phyloP scores from a whole-genome alignment of 2,888 invertebrate species.

The Girardia tigrina region DNA sequence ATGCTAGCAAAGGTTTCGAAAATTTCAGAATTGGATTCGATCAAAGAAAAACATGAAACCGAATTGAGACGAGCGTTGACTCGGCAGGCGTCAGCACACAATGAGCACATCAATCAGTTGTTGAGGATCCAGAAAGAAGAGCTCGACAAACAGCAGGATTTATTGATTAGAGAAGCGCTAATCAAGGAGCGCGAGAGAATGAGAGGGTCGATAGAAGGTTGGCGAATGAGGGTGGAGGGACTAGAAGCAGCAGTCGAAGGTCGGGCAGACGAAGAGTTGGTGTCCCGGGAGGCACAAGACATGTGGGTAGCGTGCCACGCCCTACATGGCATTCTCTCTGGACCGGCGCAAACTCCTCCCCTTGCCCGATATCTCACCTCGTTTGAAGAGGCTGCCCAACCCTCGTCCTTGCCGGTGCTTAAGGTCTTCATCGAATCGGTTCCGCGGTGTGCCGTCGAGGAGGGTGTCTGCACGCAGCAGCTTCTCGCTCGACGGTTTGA shows the following conservation, averaged over 20 bases:
- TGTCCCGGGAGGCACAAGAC: constrained; percentile 59
- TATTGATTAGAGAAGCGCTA: constrained; percentile 58
- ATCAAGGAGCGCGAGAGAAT: constrained; percentile 59
- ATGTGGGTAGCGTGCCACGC: constrained; percentile 86
- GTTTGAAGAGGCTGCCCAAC: neutral
- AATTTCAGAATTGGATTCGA: neutral
- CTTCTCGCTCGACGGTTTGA: constrained; percentile 68
- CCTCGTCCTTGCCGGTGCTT: constrained; percentile 38
- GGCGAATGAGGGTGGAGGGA: constrained; percentile 63
- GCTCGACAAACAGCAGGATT: constrained; percentile 48
- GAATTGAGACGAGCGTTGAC: constrained; percentile 66
- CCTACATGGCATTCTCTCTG: constrained; percentile 63
- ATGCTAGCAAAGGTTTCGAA: neutral
- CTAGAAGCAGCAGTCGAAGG: constrained; percentile 63
- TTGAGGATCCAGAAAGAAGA: constrained; percentile 57
- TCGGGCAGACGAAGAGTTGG: constrained; percentile 49
- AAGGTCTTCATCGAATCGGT: constrained; percentile 58
- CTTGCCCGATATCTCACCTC: neutral
- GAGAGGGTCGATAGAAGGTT: constrained; percentile 61
- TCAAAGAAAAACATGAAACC: constrained; percentile 53
- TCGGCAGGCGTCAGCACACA: constrained; percentile 70
- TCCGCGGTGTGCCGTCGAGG: constrained; percentile 61
- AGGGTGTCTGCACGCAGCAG: constrained; percentile 76
- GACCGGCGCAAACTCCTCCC: neutral
- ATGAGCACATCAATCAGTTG: constrained; percentile 57